Percentiles rank a stretch among this genome's conserved stretches.
phyloP scores from a whole-genome alignment of 1,140 invertebrate species.

The Drosophila virilis region DNA sequence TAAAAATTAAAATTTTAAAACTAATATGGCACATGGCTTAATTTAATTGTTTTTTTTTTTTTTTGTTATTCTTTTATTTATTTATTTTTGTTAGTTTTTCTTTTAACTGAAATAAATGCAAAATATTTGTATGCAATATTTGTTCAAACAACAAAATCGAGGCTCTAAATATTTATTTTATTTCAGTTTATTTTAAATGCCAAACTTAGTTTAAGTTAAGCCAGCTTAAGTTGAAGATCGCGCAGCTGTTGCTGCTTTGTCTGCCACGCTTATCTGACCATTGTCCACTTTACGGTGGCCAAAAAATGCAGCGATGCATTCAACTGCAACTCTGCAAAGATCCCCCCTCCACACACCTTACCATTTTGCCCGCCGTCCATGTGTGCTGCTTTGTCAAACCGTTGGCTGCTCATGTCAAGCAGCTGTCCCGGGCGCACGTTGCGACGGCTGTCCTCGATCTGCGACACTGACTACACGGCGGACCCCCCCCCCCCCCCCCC shows the following conservation, averaged over 20 bases:
- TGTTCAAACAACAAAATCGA: slow-evolving; percentile 11
- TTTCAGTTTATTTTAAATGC: not conserved
- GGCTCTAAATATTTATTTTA: slow-evolving; percentile 3
- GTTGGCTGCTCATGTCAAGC: slow-evolving; percentile 61
- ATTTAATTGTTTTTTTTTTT: slow-evolving; percentile 10
- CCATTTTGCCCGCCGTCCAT: not conserved
- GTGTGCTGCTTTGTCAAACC: slow-evolving; percentile 40
- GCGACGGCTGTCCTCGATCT: slow-evolving; percentile 55
- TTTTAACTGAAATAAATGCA: slow-evolving; percentile 39
- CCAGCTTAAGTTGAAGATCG: slow-evolving; percentile 24
- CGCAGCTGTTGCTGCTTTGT: slow-evolving; percentile 30
- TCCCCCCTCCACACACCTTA: not conserved
- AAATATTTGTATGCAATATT: slow-evolving; percentile 48
- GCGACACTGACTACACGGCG: slow-evolving; percentile 27
- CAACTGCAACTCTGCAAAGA: not conserved
- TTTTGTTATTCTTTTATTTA: slow-evolving; percentile 4
- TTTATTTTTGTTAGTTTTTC: slow-evolving; percentile 29
- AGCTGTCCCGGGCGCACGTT: slow-evolving; percentile 62
- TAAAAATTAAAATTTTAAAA: slow-evolving; percentile 25
- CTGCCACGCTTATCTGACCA: slow-evolving; percentile 11
- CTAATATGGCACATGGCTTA: slow-evolving; percentile 44
- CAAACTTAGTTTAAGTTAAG: slow-evolving; percentile 17
- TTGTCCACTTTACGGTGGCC: slow-evolving; percentile 21
- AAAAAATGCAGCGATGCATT: slow-evolving; percentile 9
- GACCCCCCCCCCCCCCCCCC: slow-evolving; percentile 5